Percentiles rank a stretch among this genome's conserved stretches.
These are phyloP conservation scores for Dipodomys spectabilis DNA, from an alignment of 2,113 vertebrate genomes.

Conservation along the genomic window DNA sequence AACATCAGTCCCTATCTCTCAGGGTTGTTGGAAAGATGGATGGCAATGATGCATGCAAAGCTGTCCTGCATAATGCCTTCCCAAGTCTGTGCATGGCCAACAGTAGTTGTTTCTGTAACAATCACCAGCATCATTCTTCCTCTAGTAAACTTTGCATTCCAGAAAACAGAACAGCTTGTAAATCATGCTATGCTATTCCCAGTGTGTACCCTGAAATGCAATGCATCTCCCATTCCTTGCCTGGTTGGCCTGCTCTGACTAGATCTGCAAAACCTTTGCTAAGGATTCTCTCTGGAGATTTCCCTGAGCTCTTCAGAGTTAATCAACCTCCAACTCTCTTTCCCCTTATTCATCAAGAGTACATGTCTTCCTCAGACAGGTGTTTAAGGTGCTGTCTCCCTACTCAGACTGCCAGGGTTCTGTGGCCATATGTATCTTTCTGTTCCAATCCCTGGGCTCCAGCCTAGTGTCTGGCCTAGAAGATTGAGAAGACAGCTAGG, in stretches of 20 bases:
- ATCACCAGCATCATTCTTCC: background rate
- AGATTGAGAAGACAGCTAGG: background rate
- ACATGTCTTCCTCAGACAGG: background rate
- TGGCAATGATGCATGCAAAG: background rate
- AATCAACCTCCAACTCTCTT: background rate
- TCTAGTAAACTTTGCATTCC: background rate
- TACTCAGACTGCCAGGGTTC: background rate
- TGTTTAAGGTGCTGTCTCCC: background rate
- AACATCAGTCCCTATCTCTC: background rate
- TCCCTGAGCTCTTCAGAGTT: background rate
- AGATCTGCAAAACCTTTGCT: background rate
- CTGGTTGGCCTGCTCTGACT: background rate
- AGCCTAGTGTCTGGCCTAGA: background rate
- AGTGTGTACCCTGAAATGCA: background rate
- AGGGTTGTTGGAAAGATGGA: background rate
- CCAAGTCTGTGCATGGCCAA: background rate
- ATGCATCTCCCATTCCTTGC: background rate
- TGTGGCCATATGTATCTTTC: background rate
- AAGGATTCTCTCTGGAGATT: background rate
- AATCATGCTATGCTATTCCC: too few species aligned
- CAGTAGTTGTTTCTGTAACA: background rate
- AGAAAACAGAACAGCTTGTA: background rate
- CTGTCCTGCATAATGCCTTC: background rate
- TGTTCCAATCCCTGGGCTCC: background rate
- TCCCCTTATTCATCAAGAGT: rapidly evolving